Conservation (phyloP, 2,113 vertebrate species). For the Varanus komodoensis region DNA sequence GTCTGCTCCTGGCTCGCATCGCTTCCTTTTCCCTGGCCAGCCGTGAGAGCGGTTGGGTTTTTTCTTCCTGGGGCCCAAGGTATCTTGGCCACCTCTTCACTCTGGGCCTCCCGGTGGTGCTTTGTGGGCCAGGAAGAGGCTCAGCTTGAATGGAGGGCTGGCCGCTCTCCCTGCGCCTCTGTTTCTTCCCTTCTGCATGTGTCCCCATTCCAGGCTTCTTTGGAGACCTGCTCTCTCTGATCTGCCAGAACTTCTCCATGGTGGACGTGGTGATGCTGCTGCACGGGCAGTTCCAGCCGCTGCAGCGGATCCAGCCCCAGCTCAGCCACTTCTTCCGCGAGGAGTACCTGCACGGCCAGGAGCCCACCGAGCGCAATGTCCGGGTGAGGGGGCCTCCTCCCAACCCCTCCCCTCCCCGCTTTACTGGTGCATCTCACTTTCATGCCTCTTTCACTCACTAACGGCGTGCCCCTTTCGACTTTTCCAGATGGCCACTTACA, state of each 20-base stretch:
- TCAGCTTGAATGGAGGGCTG: not conserved
- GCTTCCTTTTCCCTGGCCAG: not conserved
- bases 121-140: not conserved
- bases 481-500: constrained; percentile 71
- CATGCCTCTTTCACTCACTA: not conserved
- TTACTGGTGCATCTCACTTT: not conserved
- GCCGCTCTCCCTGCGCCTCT: too few species aligned
- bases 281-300: constrained; percentile 89
- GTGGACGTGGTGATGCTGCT: constrained; percentile 93
- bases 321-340: constrained; percentile 89
- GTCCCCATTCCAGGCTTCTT: constrained; percentile 83
- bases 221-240: constrained; percentile 88
- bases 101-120: not conserved
- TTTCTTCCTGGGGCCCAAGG: not conserved
- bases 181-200: not conserved
- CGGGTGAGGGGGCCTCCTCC: constrained; percentile 72
- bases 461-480: not conserved
- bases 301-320: constrained; percentile 89
- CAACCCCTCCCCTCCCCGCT: fast-evolving
- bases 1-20: fast-evolving
- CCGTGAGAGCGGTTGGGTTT: not conserved
- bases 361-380: constrained; percentile 88
- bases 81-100: not conserved
- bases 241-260: constrained; percentile 94
- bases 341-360: constrained; percentile 87